Conservation (phyloP, 2,888 invertebrate species). For the Selenia dentaria region DNA sequence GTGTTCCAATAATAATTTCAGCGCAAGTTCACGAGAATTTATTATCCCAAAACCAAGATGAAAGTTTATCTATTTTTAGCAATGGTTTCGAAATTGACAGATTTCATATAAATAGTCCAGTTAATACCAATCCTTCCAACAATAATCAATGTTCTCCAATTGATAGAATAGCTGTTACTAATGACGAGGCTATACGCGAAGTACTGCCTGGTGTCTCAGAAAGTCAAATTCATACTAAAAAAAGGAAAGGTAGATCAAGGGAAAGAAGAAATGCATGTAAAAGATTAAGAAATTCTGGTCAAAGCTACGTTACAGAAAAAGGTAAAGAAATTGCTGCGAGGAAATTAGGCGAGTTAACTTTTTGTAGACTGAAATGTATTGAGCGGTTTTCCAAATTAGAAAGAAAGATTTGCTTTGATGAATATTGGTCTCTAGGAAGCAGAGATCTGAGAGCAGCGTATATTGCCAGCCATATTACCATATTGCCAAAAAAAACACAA, state of each 20-base stretch:
- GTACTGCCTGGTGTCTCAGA: slow-evolving; percentile 6
- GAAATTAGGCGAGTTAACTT: slow-evolving; percentile 10
- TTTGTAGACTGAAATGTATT: slow-evolving; percentile 19
- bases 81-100: slow-evolving; percentile 7
- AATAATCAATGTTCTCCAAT: slow-evolving; percentile 3
- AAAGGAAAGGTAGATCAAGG: neutral
- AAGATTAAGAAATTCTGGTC: slow-evolving; percentile 18
- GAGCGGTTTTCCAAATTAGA: slow-evolving; percentile 15
- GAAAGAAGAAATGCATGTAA: slow-evolving; percentile 11
- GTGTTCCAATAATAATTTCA: slow-evolving; percentile 7
- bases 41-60: slow-evolving; percentile 8
- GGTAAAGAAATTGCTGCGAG: slow-evolving; percentile 10
- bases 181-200: slow-evolving; percentile 8
- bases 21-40: slow-evolving; percentile 6
- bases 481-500: slow-evolving; percentile 24
- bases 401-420: slow-evolving; percentile 19
- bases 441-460: slow-evolving; percentile 21
- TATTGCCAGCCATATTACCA: slow-evolving; percentile 14
- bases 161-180: slow-evolving; percentile 5
- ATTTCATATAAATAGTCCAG: slow-evolving; percentile 7
- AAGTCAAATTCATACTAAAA: neutral
- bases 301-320: slow-evolving; percentile 19
- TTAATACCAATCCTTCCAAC: slow-evolving; percentile 8
- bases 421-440: slow-evolving; percentile 22
- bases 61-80: slow-evolving; percentile 10